Evolutionary conservation across 2,888 invertebrate species (phyloP), one percentile per base, ranked within the genome.

Genomic region (Eumacrocentrus americanus): DNA sequence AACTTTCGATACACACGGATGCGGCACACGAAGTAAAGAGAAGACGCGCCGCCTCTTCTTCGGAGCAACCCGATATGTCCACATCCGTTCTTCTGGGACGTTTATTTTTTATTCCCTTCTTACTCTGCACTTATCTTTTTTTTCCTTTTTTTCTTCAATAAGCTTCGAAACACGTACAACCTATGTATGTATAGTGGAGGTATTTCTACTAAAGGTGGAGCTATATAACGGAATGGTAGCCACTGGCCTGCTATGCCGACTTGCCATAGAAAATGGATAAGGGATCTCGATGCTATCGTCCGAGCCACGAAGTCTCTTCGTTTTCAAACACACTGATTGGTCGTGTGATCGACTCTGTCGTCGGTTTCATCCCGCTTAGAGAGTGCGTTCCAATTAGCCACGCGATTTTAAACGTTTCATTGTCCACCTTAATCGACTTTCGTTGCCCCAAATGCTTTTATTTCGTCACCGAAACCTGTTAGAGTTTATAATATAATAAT

Each of bases 361-460:
- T 25, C 35, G 22, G n/a, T 44, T 44, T 29, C 34, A 16, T 50
- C 18, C 38, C 50, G 37, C 11, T 37, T 12, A 23, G 47, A 58
- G 29, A 53, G 12, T 58, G 44, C 62, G 65, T 65, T 61, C 63
- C 66, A 67, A 66, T 70, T 67, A 68, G 63, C 62, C 61, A 48
- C 53, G 51, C 60, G 64, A 66, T 64, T 64, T 66, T 66, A 66
- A 60, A 63, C 61, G 60, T 60, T 60, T 68, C 65, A 60, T 67
- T 70, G 64, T 63, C 58, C 63, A 54, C 12, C n/a, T 23, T n/a
- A 29, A 9, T 20, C 37, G 22, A 37, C 12, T 22, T 38, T 50
- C n/a, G 11, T 35, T 50, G 1, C 3, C 11, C 16, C 18, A n/a
- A 42, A 2, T 11, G 3, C 2, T 42, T 16, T 42, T 40, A 5